Percentiles rank a stretch among this genome's conserved stretches.
phyloP scores from a whole-genome alignment of 2,888 invertebrate genomes.

The Drosophila niveifrons region DNA sequence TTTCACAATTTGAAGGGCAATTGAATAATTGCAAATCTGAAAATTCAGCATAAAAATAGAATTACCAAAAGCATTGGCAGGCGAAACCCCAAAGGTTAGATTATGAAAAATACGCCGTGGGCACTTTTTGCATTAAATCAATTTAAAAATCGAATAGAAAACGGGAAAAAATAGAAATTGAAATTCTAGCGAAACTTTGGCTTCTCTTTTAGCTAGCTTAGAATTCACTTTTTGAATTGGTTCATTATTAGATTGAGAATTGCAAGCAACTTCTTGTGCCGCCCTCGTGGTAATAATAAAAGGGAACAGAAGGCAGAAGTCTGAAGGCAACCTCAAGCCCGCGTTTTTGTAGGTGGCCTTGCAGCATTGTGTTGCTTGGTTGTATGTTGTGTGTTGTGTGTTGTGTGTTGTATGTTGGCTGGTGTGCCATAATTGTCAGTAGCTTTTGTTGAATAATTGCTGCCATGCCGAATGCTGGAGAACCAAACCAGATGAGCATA shows the following conservation, averaged over 20 bases:
- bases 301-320: too few species aligned
- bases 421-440: conserved; percentile 79
- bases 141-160: conserved; percentile 3
- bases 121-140: conserved; percentile 1
- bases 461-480: conserved; percentile 74
- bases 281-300: conserved; percentile 26
- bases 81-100: background rate
- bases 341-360: background rate
- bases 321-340: background rate
- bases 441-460: conserved; percentile 81
- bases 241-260: conserved; percentile 7
- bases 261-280: conserved; percentile 11
- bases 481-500: conserved; percentile 58
- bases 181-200: background rate
- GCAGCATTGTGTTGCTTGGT: conserved; percentile 22
- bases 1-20: background rate
- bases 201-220: background rate
- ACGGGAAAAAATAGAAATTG: background rate
- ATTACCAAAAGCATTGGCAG: background rate
- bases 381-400: conserved; percentile 57
- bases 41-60: conserved; percentile 1
- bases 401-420: conserved; percentile 66
- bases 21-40: background rate
- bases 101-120: too few species aligned
- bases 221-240: conserved; percentile 15